Conservation (phyloP, 1,140 invertebrate species). For the Odontomachus brunneus region DNA sequence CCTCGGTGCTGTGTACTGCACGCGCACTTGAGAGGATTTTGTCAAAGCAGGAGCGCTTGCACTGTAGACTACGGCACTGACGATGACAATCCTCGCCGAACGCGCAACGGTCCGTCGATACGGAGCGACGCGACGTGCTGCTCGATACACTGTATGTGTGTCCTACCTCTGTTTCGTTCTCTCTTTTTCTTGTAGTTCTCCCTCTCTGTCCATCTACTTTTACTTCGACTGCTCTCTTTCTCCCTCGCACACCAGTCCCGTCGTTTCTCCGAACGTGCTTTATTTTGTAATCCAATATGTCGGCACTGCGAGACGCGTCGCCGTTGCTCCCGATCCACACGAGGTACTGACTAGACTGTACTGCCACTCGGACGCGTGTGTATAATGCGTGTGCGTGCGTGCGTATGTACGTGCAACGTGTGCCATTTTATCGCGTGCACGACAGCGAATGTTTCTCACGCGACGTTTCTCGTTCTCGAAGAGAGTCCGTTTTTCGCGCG, state of each 20-base stretch:
- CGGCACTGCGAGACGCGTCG: constrained; percentile 52
- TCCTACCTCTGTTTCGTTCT: background rate
- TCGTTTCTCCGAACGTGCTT: constrained; percentile 69
- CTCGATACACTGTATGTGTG: constrained; percentile 20
- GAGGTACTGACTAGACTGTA: constrained; percentile 11
- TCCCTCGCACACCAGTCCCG: constrained; percentile 31
- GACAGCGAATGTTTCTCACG: background rate
- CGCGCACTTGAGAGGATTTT: background rate
- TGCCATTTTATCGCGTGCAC: background rate
- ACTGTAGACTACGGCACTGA: background rate
- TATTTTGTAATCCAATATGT: constrained; percentile 75
- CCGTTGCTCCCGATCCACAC: constrained; percentile 53
- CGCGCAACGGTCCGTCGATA: constrained; percentile 3
- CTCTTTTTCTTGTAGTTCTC: background rate
- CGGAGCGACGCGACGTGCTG: background rate
- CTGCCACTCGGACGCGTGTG: background rate
- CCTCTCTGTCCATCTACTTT: constrained; percentile 18
- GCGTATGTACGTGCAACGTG: background rate
- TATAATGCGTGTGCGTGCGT: background rate
- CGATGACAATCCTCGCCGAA: background rate
- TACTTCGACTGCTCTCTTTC: background rate
- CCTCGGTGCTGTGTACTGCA: background rate
- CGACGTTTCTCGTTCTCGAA: background rate
- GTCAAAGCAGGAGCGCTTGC: background rate
- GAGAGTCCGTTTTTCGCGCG: background rate